Base-by-base conservation (phyloP, 2,888 invertebrate species). In the Dryobota labecula region DNA sequence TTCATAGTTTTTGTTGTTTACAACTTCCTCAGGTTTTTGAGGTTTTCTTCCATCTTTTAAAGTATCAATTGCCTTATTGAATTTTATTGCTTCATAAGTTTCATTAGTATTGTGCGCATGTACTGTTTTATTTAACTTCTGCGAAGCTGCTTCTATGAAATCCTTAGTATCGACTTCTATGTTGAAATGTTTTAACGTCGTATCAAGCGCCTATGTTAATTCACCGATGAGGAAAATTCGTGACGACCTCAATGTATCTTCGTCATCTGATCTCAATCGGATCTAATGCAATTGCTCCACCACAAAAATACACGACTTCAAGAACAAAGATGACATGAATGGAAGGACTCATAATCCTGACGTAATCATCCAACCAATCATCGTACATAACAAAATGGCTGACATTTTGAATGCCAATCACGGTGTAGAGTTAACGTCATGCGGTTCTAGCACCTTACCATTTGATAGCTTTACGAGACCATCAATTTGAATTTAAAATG, bases 401-500 rank as follows among this genome's bases (percentile, higher is more conserved):
- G 94, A 85, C 91, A 85, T 90, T 92, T 88, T 83, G 90, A 90
- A 95, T 91, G 90, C 94, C 91, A 94, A 94, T 94, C 95, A 95
- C 94, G 94, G 87, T 85, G 82, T 76, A 80, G 88, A 83, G 87
- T 90, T 89, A 91, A 89, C 93, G 93, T 94, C 94, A 93, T 91
- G 90, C 89, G 90, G 92, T 93, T 91, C 92, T 93, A 93, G 92
- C 93, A 93, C 93, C 94, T 92, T 89, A 91, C 89, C 91, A 89
- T 92, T 94, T 95, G 95, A 95, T 95, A 93, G 95, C 92, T 95
- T 94, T 95, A 95, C 94, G 94, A 94, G 95, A 94, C 92, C 89
- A 92, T 93, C 92, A 93, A 94, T 95, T 95, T 94, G 92, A 95
- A 95, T 95, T 95, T 95, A 94, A 94, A 95, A 95, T 94, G 90